These are phyloP conservation scores for Philotrypesis tridentata DNA, from an alignment of 1,140 invertebrate genomes.

Conservation along the genomic window DNA sequence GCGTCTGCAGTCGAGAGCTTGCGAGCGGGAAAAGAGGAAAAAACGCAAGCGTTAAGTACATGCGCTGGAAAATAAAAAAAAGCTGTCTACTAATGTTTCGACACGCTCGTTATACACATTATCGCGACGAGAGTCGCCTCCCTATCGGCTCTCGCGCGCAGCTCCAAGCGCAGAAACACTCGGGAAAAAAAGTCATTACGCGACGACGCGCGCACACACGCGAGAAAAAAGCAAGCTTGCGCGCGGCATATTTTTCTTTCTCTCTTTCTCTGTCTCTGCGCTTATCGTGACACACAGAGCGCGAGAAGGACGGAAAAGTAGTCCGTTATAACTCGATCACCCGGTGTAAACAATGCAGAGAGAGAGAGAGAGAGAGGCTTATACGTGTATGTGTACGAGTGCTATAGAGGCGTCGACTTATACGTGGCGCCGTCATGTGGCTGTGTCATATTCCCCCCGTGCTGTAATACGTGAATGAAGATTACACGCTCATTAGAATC, in stretches of 20 bases:
- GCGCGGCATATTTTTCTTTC: background rate
- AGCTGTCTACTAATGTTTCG: background rate
- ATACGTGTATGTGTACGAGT: background rate
- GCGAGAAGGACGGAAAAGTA: too few relatives aligned
- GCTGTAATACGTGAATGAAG: background rate
- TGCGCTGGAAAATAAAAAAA: background rate
- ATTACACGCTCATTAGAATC: slow-evolving; percentile 17
- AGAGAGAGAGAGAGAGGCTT: too few relatives aligned
- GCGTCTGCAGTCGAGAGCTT: too few relatives aligned
- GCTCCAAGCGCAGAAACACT: background rate
- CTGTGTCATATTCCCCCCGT: background rate
- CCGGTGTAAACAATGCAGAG: background rate
- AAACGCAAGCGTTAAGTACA: too few relatives aligned
- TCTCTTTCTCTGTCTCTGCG: background rate
- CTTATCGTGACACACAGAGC: background rate
- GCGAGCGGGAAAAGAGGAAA: too few relatives aligned
- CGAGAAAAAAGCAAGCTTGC: background rate
- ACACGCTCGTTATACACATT: background rate
- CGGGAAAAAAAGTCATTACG: background rate
- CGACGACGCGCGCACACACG: background rate
- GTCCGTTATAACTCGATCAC: background rate
- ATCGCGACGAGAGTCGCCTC: background rate
- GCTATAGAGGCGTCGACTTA: background rate
- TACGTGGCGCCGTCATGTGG: slow-evolving; percentile 16
- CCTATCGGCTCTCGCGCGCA: too few relatives aligned